Base-by-base conservation (phyloP, 2,797 vertebrate species). In the Rhadinocentrus ornatus region DNA sequence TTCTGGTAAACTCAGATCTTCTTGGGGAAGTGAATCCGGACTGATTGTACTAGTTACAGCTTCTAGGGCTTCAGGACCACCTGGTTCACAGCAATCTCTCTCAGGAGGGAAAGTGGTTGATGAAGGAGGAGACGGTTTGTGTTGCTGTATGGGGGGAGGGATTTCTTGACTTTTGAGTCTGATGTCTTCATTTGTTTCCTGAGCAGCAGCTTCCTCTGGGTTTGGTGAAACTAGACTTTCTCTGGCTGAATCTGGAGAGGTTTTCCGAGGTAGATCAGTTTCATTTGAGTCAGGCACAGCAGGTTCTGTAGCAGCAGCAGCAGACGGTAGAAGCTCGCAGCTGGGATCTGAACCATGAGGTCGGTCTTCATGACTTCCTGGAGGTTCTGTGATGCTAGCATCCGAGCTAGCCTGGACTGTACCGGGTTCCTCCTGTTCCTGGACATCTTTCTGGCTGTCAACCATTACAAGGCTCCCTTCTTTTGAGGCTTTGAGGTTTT, bases 41-140 rank as follows among this genome's bases (percentile, higher is more conserved):
- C 70, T 82, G 62, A 91, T 82, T 16, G 93, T 91, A 61, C 94
- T 95, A 31, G 94, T 93, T 2, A 94, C 93, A 24, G 84, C 53
- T 5, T 94, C 91, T 15, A 86, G 56, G 59, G 92, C 89, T 77
- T 87, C 80, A 37, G 66, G 59, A 59, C 72, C 26, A n/a, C 77
- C 66, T 52, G 69, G 62, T 22, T 24, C 12, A 41, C 18, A 35
- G n/a, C 15, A 0, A 22, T 68, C 76, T 53, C 77, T 80, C 48
- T 78, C 39, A 0, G 32, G n/a, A 41, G 20, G 26, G 29, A 34
- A 20, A 41, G 41, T 66, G 12, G 71, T n/a, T 20, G 77, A 76
- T 32, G 73, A 66, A n/a, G 80, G 46, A n/a, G 61, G 68, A 26
- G 66, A 27, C 9, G 9, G 66, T 13, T 26, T 62, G 41, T 80